Conservation (phyloP, 2,113 vertebrate genomes). For the Toxotes chatareus region DNA sequence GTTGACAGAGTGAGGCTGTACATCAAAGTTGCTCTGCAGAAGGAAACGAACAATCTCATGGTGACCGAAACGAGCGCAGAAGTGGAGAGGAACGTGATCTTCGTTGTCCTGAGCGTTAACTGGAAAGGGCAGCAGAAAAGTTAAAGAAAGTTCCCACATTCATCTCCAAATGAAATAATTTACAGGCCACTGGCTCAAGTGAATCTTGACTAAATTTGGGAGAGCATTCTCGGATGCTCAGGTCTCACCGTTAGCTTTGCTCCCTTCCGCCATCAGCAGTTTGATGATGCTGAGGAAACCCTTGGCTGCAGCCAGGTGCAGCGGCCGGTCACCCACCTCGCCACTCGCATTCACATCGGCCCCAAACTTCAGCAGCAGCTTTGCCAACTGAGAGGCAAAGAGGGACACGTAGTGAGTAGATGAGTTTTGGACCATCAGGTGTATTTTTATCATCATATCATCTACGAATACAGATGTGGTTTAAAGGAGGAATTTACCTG, state of each 20-base stretch:
- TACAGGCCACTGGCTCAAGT: background rate
- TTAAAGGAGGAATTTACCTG: conserved; percentile 80
- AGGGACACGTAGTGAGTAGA: background rate
- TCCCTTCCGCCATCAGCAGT: conserved; percentile 90
- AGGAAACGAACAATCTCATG: conserved; percentile 88
- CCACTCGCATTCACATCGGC: conserved; percentile 92
- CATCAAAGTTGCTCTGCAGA: conserved; percentile 87
- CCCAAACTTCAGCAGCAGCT: conserved; percentile 91
- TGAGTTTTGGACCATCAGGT: background rate
- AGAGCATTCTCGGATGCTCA: background rate
- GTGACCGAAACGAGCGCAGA: conserved; percentile 94
- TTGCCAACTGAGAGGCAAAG: conserved; percentile 83
- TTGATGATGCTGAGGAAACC: conserved; percentile 90
- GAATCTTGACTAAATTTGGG: background rate
- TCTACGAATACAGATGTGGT: background rate
- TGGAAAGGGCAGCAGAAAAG: conserved; percentile 65
- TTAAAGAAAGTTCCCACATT: background rate
- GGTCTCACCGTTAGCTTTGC: conserved; percentile 89
- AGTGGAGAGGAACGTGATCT: conserved; percentile 93
- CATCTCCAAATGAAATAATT: background rate
- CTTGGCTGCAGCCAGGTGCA: conserved; percentile 94
- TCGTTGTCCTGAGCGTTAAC: conserved; percentile 96
- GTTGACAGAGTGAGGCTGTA: conserved; percentile 92
- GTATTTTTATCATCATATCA: too few species aligned
- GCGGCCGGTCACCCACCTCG: conserved; percentile 94